Conservation (phyloP, 2,797 vertebrate species). For the Argyrosomus regius region DNA sequence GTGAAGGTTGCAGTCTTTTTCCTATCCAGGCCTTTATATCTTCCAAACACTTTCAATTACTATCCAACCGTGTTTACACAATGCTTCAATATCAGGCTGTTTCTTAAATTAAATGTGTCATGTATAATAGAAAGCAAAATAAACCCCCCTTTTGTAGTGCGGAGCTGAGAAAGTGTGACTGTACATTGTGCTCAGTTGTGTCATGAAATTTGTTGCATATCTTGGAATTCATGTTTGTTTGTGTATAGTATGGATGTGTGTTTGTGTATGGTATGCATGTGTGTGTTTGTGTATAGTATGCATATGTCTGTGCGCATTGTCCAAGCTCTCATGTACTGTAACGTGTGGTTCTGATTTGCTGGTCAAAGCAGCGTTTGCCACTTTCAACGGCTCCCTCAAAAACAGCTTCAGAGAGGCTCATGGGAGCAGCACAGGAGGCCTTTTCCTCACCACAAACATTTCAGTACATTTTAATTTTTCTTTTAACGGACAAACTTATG, state of each 20-base stretch:
- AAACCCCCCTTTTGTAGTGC: constrained; percentile 9
- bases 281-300: background rate
- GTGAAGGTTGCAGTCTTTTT: constrained; percentile 9
- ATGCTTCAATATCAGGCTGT: background rate
- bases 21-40: background rate
- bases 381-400: constrained; percentile 22
- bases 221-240: background rate
- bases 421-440: constrained; percentile 31
- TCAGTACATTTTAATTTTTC: constrained; percentile 36
- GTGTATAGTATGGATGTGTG: background rate
- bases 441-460: constrained; percentile 49
- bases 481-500: constrained; percentile 5
- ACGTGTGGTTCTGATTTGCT: constrained; percentile 30
- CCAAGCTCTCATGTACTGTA: constrained; percentile 6
- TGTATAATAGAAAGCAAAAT: background rate
- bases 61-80: constrained; percentile 17
- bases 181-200: background rate
- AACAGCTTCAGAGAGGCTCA: constrained; percentile 28
- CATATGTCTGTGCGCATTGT: background rate
- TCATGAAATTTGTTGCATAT: constrained; percentile 7
- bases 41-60: constrained; percentile 10
- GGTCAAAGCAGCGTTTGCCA: constrained; percentile 22
- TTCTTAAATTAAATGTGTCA: constrained; percentile 4
- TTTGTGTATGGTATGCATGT: background rate
- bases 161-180: constrained; percentile 4